A percentile compares a stretch with the other conserved stretches of the same genome.
Conservation (phyloP, 1,140 invertebrate species). For the Pseudachorutes palmiensis region DNA sequence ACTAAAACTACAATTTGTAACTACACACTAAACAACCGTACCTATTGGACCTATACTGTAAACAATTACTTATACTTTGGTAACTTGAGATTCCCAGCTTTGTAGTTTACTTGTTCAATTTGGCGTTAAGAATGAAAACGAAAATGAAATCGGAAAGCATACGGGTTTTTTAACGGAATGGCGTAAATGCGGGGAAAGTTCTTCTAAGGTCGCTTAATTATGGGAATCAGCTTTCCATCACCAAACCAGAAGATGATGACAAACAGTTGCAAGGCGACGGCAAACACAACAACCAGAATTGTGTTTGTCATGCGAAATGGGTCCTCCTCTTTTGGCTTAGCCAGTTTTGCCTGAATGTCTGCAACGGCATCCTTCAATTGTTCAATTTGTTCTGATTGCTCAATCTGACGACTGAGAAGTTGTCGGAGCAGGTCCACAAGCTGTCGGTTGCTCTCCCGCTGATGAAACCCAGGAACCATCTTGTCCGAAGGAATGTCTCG, state of each 20-base stretch:
- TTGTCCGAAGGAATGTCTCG: conserved; percentile 28
- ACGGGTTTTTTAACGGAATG: no score
- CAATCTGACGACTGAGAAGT: conserved; percentile 32
- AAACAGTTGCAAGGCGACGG: conserved; percentile 33
- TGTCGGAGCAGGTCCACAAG: conserved; percentile 36
- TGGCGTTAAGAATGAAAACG: no score
- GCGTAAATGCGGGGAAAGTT: no score
- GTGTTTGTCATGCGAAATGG: conserved; percentile 37
- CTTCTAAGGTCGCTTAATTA: conserved; percentile 1
- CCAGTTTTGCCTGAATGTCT: conserved; percentile 29
- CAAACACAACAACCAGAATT: conserved; percentile 33
- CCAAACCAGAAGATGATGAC: conserved; percentile 36
- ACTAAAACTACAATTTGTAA: no score
- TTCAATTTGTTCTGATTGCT: conserved; percentile 37
- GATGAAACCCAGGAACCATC: conserved; percentile 34
- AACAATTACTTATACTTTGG: no score
- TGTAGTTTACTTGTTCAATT: no score
- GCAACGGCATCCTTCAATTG: conserved; percentile 30
- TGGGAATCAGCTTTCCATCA: conserved; percentile 33
- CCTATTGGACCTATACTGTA: no score
- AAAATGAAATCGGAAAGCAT: no score
- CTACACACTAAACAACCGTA: no score
- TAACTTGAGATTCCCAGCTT: no score
- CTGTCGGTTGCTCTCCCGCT: conserved; percentile 37
- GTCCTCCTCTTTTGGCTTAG: conserved; percentile 35